Base-by-base conservation (phyloP, 2,113 vertebrate species). In the Pedetes capensis region DNA sequence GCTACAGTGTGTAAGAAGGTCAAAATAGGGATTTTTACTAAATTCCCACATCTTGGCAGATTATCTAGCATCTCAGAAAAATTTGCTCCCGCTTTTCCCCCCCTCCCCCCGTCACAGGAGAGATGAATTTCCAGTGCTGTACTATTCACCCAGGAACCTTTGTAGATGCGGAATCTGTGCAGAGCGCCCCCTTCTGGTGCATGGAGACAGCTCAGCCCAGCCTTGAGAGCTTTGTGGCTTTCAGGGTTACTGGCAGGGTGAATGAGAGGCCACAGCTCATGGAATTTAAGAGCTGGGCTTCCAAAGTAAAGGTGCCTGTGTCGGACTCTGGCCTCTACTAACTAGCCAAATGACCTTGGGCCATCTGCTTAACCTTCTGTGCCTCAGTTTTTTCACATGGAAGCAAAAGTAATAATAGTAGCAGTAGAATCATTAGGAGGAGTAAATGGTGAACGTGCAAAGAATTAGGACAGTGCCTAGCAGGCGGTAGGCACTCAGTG, bases 111-210 rank as follows among this genome's bases (percentile, higher is more conserved):
- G n/a, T n/a, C n/a, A n/a, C n/a, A n/a, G n/a, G n/a, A n/a, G n/a
- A n/a, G n/a, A n/a, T n/a, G n/a, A n/a, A n/a, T n/a, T n/a, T n/a
- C n/a, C n/a, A n/a, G n/a, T n/a, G n/a, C n/a, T n/a, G n/a, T n/a
- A n/a, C n/a, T n/a, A 25, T 89, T 10, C 10, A 11, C 1, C 3
- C 27, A 59, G 16, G 10, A 29, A 42, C 2, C 0, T 6, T 10
- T n/a, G 39, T 37, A 12, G 20, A 71, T 59, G 53, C 49, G 34
- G 57, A 71, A 53, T 42, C 29, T 37, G 61, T 27, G 14, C 64
- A 32, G n/a, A 47, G 51, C 27, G 12, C 91, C 87, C 79, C 39
- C 92, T 94, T 13, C 93, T 82, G 72, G 55, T 47, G 8, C 32
- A 39, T 59, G 32, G 47, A 34, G n/a, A 29, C 29, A 71, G 39